A percentile compares a stretch with the other conserved stretches of the same genome.
phyloP scores from a whole-genome alignment of 92 coral and sea anemone species.

The Zoanthus sansibaricus region DNA sequence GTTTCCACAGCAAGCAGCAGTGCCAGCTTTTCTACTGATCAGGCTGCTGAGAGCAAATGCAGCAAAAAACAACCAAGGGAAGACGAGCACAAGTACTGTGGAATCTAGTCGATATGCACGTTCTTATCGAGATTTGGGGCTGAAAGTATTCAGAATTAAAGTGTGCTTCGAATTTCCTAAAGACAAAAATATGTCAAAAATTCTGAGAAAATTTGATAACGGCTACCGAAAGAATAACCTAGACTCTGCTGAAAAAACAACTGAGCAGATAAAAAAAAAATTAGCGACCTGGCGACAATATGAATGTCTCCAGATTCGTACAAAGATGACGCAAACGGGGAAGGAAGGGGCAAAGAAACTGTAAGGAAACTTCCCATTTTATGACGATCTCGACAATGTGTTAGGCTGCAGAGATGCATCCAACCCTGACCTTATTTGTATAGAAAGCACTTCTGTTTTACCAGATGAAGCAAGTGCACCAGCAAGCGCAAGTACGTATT shows the following conservation, averaged over 20 bases:
- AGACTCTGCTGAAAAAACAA: constrained; percentile 4
- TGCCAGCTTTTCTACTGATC: background rate
- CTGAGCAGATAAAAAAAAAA: constrained; percentile 35
- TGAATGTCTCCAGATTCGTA: constrained; percentile 38
- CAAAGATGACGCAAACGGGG: constrained; percentile 45
- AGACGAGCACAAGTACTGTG: background rate
- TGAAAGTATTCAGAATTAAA: background rate
- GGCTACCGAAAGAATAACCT: background rate
- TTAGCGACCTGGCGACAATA: constrained; percentile 43
- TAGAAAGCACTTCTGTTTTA: background rate
- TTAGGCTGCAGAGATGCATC: background rate
- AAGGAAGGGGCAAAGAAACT: constrained; percentile 51
- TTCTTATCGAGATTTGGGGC: background rate
- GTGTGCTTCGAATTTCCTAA: background rate
- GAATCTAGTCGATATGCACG: background rate
- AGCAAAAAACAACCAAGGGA: background rate
- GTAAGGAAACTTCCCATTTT: background rate
- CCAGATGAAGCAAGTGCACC: background rate
- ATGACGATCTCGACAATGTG: background rate
- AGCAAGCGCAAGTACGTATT: background rate
- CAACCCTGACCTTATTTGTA: background rate
- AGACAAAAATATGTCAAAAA: background rate
- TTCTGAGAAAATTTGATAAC: background rate
- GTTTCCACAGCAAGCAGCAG: background rate
- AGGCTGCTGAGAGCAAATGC: background rate